Evolutionary conservation across 2,888 invertebrate species (phyloP), one percentile per base, ranked within the genome.

Genomic region (Sisyra nigra): DNA sequence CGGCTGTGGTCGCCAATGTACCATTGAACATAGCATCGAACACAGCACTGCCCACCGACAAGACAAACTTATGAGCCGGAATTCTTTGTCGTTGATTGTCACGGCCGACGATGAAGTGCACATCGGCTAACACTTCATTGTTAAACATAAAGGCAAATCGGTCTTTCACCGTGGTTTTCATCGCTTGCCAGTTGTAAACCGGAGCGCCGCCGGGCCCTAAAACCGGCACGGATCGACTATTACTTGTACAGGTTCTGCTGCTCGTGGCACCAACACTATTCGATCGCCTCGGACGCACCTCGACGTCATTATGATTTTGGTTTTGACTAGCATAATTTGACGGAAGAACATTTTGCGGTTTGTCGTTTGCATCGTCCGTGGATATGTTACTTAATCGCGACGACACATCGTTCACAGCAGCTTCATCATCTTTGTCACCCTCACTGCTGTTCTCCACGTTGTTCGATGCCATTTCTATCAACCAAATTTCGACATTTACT

Each of bases 21-120:
- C 86, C 83, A 55, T 84, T 83, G 55, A 88, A 87, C 80, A 87
- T 81, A 6, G 83, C 84, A 59, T 87, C 85, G 57, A 88, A 88
- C 2, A 88, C 87, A 0, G 83, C 83, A 54, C 84, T 84, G 2
- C 86, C 85, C 7, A 83, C 79, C 0, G 83, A 81, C 30, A 88
- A 59, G 0, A 88, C 79, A 54, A 87, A 80, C 58, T 75, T 81
- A 53, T 84, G 84, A 0, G 86, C 86, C 1, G 84, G 83, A 47
- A 87, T 79, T 10, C 77, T 67, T 56, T 78, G 75, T 48, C 73
- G 72, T 46, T 72, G 72, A 0, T 67, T 69, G 37, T 76, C 80
- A 52, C 76, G 74, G 1, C 86, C 85, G 11, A 87, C 85, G 32
- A 82, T 66, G 53, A 87, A 87, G 53, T 76, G 78, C 4, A 87